phyloP scores from a whole-genome alignment of 2,113 vertebrate genomes.

The Podarcis muralis region DNA sequence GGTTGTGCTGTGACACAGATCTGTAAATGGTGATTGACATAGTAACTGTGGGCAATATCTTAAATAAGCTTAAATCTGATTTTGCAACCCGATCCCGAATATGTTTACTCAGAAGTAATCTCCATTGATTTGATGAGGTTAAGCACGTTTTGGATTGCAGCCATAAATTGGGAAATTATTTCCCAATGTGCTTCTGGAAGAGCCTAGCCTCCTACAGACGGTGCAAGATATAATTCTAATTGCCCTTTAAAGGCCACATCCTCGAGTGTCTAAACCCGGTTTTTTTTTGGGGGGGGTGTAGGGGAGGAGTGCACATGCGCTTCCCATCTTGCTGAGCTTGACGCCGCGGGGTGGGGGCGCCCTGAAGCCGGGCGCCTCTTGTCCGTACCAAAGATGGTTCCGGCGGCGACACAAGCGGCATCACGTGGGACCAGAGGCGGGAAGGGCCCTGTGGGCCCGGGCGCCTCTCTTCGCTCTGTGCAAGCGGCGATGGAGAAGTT shows the following conservation, averaged over 20 bases:
- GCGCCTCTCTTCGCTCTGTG: too few species aligned
- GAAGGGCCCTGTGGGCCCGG: background rate
- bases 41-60: background rate
- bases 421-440: slow-evolving; percentile 21
- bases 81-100: background rate
- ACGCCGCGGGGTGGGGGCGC: too few species aligned
- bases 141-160: background rate
- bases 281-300: background rate
- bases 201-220: background rate
- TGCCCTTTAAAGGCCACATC: background rate
- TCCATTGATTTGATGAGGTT: too few species aligned
- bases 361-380: accelerated
- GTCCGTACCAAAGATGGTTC: slow-evolving; percentile 43
- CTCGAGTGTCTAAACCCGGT: background rate
- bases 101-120: background rate
- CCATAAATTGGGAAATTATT: too few species aligned
- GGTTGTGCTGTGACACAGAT: too few species aligned
- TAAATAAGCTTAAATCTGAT: too few species aligned
- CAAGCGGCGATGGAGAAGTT: slow-evolving; percentile 78
- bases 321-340: too few species aligned
- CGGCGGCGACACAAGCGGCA: background rate
- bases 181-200: background rate
- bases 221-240: too few species aligned
- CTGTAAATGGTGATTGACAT: too few species aligned
- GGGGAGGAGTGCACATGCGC: too few species aligned